Evolutionary conservation across 2,113 vertebrate species (phyloP).

Genomic region (Phoxinus phoxinus): DNA sequence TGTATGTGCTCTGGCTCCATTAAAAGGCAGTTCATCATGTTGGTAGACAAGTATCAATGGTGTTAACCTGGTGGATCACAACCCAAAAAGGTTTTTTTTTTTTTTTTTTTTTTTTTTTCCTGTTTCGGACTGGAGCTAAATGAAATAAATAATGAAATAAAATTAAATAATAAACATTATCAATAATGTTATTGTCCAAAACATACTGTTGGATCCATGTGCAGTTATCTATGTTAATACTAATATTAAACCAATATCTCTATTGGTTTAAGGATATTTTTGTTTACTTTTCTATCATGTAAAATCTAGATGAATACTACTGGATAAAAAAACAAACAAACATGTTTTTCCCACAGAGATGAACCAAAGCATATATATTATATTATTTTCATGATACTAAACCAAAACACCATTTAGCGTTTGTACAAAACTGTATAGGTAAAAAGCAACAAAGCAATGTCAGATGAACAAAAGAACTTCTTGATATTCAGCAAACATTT

Average conservation of each 20-base stretch:
- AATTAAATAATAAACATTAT: background rate
- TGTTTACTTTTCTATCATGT: background rate
- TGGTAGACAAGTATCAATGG: background rate
- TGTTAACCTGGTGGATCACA: too few relatives aligned
- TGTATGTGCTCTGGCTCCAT: background rate
- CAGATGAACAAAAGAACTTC: constrained; percentile 6
- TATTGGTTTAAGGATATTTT: background rate
- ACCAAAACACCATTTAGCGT: background rate
- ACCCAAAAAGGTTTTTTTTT: too few relatives aligned
- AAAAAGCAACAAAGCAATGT: constrained; percentile 21
- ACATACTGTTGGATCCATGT: background rate
- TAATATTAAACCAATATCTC: background rate
- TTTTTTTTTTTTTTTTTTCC: too few relatives aligned
- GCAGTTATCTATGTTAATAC: background rate
- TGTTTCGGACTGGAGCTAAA: background rate
- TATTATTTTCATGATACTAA: background rate
- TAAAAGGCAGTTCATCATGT: constrained; percentile 8
- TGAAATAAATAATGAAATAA: background rate
- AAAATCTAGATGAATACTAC: background rate
- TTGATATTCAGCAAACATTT: constrained; percentile 42
- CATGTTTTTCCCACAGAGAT: background rate
- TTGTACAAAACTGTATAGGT: background rate
- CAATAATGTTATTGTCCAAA: too few relatives aligned
- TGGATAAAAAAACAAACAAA: background rate
- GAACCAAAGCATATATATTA: background rate